These are phyloP conservation scores for Bicyclus anynana DNA, from an alignment of 1,140 invertebrate genomes.

Conservation along the genomic window DNA sequence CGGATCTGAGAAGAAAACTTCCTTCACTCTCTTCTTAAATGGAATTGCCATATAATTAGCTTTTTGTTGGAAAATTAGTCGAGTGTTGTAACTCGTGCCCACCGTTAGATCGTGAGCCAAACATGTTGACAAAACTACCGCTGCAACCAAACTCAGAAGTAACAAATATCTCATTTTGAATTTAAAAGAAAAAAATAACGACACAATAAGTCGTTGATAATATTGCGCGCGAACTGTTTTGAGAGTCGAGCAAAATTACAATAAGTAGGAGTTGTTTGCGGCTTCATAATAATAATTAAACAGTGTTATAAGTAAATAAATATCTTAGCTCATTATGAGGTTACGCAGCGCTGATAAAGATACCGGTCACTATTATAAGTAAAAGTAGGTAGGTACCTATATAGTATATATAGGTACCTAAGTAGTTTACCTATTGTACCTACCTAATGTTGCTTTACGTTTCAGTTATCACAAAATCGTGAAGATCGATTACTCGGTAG, in stretches of 20 bases:
- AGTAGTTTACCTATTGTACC: too few relatives aligned
- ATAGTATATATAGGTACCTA: too few relatives aligned
- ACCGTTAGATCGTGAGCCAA: slow-evolving; percentile 42
- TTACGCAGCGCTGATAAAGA: slow-evolving; percentile 20
- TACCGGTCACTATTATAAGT: slow-evolving; percentile 6
- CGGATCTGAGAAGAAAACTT: slow-evolving; percentile 53
- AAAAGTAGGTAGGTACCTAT: too few relatives aligned
- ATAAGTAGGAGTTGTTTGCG: slow-evolving; percentile 2
- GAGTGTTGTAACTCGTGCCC: slow-evolving; percentile 45
- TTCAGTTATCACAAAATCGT: slow-evolving; percentile 14
- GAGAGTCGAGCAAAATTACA: background rate
- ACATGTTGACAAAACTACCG: slow-evolving; percentile 40
- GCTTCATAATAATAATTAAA: slow-evolving; percentile 15
- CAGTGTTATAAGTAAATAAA: slow-evolving; percentile 6
- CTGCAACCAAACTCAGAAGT: slow-evolving; percentile 33
- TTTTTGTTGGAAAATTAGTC: slow-evolving; percentile 48
- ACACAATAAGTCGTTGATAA: background rate
- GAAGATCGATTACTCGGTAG: slow-evolving; percentile 6
- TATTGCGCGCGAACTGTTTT: background rate
- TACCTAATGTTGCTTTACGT: slow-evolving; percentile 3
- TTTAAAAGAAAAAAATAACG: background rate
- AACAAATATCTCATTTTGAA: slow-evolving; percentile 39
- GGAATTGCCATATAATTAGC: slow-evolving; percentile 50
- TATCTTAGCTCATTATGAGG: slow-evolving; percentile 17
- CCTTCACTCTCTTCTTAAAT: slow-evolving; percentile 59